A percentile compares a stretch with the other conserved stretches of the same genome.
Conservation (phyloP, 2,113 vertebrate genomes). For the Sardina pilchardus region DNA sequence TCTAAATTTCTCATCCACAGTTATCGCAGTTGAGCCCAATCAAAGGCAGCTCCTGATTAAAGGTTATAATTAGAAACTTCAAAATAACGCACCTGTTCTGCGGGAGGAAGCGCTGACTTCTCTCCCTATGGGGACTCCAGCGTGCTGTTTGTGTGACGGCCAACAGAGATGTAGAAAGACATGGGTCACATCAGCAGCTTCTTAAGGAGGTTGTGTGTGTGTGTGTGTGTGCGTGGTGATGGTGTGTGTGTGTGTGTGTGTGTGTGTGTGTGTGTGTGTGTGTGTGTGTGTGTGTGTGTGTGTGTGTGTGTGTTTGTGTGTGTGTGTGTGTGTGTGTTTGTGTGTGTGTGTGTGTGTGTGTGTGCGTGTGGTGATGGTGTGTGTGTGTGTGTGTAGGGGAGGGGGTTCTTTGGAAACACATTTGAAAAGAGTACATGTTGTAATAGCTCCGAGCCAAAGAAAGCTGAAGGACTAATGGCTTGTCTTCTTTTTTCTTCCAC, state of each 20-base stretch:
- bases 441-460: neutral
- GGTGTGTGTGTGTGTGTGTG: no score
- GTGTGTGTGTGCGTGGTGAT: no score
- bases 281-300: no score
- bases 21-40: slow-evolving; percentile 67
- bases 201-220: neutral
- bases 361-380: no score
- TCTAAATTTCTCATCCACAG: slow-evolving; percentile 23
- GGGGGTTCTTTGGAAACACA: neutral
- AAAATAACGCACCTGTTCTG: slow-evolving; percentile 57
- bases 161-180: neutral
- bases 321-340: no score
- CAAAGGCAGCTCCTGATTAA: slow-evolving; percentile 61
- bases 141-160: slow-evolving; percentile 10
- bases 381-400: no score
- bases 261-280: no score
- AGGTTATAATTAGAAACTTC: slow-evolving; percentile 63
- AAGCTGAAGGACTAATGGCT: neutral
- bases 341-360: no score
- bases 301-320: no score
- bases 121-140: slow-evolving; percentile 23
- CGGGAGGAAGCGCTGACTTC: slow-evolving; percentile 44
- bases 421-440: neutral
- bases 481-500: neutral
- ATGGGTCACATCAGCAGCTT: neutral